Base-by-base conservation (phyloP, 2,113 vertebrate species). In the Vombatus ursinus region DNA sequence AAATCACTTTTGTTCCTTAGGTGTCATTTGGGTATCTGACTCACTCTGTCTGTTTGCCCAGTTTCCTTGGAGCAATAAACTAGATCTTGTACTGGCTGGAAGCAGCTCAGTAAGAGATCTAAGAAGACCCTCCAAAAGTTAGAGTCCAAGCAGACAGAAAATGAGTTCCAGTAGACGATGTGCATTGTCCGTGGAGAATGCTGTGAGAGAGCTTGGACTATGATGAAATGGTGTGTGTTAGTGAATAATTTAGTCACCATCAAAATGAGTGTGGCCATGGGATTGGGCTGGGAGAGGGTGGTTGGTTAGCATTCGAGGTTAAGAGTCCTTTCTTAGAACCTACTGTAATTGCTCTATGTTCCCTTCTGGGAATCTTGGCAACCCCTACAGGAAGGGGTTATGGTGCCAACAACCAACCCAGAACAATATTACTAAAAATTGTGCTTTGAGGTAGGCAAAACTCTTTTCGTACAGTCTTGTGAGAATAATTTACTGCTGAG, bases 271-370 rank as follows among this genome's bases (percentile, higher is more conserved):
- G 57, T 37, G 61, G 31, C 31, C 31, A 37, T 6, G 31, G 3
- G 31, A 37, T 37, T 37, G 31, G 31, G 12, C 31, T 68, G 12
- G 31, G 28, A 14, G 12, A 37, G 31, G 61, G 61, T 68, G 31
- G 3, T 68, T 37, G 57, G 31, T 16, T 68, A 37, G 37, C 61
- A 68, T 68, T 16, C 1, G 3, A 68, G 31, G 61, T 8, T 68
- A 68, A 68, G 37, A 16, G 3, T 68, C 3, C 12, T 37, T 68
- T 68, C 11, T 61, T 14, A 68, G 61, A 68, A 68, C 16, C 31
- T 37, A 16, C 61, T 37, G 1, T 61, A 31, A 11, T 61, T 26
- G 44, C 3, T 7, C 0, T 1, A 4, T 1, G 2, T 16, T 26
- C 47, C 14, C n/a, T 31, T 47, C 48, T 25, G 94, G 44, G 31